These are phyloP conservation scores for Cynodonichthys magdalenae DNA, from an alignment of 2,797 vertebrate species.

Conservation along the genomic window DNA sequence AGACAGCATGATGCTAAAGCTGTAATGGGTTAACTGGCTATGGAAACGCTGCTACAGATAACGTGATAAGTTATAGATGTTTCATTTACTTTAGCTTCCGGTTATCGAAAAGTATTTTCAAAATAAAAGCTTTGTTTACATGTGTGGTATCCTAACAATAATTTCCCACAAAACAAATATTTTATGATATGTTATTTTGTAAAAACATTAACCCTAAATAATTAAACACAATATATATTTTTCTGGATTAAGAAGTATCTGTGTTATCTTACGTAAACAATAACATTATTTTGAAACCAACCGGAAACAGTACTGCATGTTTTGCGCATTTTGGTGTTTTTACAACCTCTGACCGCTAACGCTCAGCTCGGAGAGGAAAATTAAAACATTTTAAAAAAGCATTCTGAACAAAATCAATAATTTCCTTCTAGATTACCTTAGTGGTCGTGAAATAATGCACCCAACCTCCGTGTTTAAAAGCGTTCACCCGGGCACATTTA, in stretches of 20 bases:
- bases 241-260: too few species aligned
- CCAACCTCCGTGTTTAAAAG: background rate
- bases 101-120: constrained; percentile 7
- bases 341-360: constrained; percentile 7
- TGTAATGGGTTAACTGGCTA: background rate
- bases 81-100: constrained; percentile 5
- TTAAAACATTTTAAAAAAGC: background rate
- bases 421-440: constrained; percentile 37
- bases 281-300: constrained; percentile 39
- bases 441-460: constrained; percentile 4
- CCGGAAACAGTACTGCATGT: background rate
- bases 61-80: background rate
- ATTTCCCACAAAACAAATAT: too few species aligned
- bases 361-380: background rate
- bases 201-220: too few species aligned
- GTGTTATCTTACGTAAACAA: accelerated
- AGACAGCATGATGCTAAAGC: background rate
- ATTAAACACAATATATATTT: too few species aligned
- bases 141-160: too few species aligned
- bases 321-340: accelerated
- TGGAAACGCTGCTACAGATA: constrained; percentile 16
- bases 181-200: too few species aligned
- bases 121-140: constrained; percentile 8
- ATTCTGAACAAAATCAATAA: background rate
- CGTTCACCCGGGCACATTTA: background rate